phyloP scores from a whole-genome alignment of 2,888 invertebrate genomes.

The Orchesellides sinensis region DNA sequence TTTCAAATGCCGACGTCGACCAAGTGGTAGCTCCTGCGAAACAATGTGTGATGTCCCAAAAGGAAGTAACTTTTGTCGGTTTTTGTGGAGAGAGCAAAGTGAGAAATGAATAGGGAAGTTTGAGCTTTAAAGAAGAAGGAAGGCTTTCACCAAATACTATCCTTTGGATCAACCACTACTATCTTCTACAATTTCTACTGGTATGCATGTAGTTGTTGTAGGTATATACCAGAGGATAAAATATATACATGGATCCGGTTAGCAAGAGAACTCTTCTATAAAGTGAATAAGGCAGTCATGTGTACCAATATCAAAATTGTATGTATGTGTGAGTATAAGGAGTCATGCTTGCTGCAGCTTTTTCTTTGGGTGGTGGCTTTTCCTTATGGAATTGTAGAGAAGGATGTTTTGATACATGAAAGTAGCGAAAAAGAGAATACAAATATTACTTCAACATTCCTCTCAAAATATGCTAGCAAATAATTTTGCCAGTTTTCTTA shows the following conservation, averaged over 20 bases:
- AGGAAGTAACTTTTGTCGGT: constrained; percentile 47
- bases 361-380: too few species aligned
- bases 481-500: not conserved
- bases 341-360: not conserved
- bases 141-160: constrained; percentile 17
- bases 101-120: not conserved
- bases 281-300: too few species aligned
- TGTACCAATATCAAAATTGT: not conserved
- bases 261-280: too few species aligned
- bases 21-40: not conserved
- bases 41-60: constrained; percentile 4
- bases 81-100: not conserved
- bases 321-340: not conserved
- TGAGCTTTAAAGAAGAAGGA: too few species aligned
- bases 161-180: constrained; percentile 3
- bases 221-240: not conserved
- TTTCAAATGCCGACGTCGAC: not conserved
- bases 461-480: too few species aligned
- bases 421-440: too few species aligned
- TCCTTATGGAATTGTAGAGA: too few species aligned
- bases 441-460: not conserved
- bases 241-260: not conserved
- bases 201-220: too few species aligned
- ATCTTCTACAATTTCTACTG: not conserved
- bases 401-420: too few species aligned